These are phyloP conservation scores for Mus pahari DNA, from an alignment of 2,113 vertebrate genomes.

Conservation along the genomic window DNA sequence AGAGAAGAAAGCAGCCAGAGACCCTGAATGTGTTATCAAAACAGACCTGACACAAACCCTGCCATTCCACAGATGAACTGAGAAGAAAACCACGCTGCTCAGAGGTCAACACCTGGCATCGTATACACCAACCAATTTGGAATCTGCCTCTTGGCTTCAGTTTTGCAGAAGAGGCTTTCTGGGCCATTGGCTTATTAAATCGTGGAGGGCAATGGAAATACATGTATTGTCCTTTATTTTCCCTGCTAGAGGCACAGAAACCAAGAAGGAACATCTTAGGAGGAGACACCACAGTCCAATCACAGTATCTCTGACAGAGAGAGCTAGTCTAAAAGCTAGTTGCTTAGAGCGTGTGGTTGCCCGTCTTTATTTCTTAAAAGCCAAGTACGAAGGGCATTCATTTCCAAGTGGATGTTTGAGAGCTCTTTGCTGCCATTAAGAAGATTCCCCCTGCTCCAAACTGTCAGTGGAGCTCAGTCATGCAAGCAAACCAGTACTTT, in stretches of 20 bases:
- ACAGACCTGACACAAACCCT: neutral
- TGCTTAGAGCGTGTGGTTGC: neutral
- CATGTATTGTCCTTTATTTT: neutral
- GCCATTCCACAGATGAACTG: neutral
- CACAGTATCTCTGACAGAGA: neutral
- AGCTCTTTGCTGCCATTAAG: too few relatives aligned
- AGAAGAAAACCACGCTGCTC: neutral
- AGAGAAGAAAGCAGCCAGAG: neutral
- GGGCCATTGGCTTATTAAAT: neutral
- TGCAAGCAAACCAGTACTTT: neutral
- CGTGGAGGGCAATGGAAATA: too few relatives aligned
- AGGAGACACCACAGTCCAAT: neutral
- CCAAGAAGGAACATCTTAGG: neutral
- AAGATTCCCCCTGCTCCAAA: neutral
- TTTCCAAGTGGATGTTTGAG: neutral
- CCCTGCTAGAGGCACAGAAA: neutral
- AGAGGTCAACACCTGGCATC: neutral
- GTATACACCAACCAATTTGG: neutral
- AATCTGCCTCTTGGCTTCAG: neutral
- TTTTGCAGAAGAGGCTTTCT: neutral
- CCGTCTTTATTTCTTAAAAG: neutral
- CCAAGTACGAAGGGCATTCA: neutral
- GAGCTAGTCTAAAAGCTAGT: neutral
- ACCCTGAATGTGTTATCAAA: too few relatives aligned
- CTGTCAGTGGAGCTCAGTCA: neutral